Evolutionary conservation across 2,888 invertebrate genomes (phyloP), one percentile per base, ranked within the genome.

Genomic region (Cephus rjabovi): DNA sequence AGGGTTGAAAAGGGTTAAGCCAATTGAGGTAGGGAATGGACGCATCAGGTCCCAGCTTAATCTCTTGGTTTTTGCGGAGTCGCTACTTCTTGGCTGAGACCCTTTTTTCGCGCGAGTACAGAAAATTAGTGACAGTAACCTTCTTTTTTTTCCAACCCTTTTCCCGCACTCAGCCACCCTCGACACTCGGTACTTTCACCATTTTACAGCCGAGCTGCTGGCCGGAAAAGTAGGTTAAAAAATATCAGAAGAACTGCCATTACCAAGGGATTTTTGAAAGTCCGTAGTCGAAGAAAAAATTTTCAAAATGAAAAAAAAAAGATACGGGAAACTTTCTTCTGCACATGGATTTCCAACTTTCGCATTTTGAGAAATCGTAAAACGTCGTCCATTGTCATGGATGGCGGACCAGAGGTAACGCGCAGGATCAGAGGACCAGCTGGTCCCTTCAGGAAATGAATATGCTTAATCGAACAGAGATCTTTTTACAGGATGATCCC

Each of bases 1-100:
- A 87, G 84, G 82, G 83, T 85, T 84, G 84, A 83, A 81, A 85
- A 87, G 84, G 81, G 74, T 34, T 56, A 56, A 56, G 56, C 76
- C 84, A 84, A 85, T 85, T 87, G 87, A 4, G 71, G 33, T 31
- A 31, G 71, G 12, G 31, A 31, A 71, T 12, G 12, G 12, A 12
- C 31, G 71, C 31, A 33, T 71, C 71, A 71, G 71, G 71, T 15
- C 71, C 71, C 71, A 23, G 9, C 23, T 33, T 71, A 33, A 31
- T 33, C 33, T 71, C 33, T 15, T 33, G 34, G 31, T 71, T 71
- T 71, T 71, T 71, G 71, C 71, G 71, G 71, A 31, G 71, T 71
- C 71, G 31, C 71, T 71, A 31, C n/a, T 71, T 56, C 23, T 56
- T 56, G 56, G 9, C 6, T 9, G 15, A 56, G 1, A 56, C 56